Percentiles rank a stretch among this genome's conserved stretches.
These are phyloP conservation scores for Drosophila mercatorum DNA, from an alignment of 2,888 invertebrate genomes.

Conservation along the genomic window DNA sequence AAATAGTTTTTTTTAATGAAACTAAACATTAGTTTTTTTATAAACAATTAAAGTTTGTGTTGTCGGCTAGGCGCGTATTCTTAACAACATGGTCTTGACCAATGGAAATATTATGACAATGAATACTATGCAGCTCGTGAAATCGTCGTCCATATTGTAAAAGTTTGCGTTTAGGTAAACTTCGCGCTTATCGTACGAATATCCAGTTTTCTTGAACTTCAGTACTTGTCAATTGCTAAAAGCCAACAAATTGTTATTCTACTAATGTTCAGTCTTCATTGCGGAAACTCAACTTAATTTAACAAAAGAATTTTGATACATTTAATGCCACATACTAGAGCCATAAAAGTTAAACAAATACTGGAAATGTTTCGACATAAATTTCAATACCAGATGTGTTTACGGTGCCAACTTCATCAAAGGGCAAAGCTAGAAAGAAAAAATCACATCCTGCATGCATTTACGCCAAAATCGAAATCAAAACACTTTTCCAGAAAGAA, in stretches of 20 bases:
- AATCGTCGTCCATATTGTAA: background rate
- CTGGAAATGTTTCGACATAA: background rate
- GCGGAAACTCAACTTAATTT: background rate
- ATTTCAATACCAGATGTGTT: conserved; percentile 12
- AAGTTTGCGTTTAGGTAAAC: background rate
- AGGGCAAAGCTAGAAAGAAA: conserved; percentile 8
- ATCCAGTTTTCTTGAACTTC: background rate
- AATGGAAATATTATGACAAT: background rate
- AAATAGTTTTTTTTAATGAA: background rate
- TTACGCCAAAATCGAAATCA: conserved; percentile 31
- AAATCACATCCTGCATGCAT: conserved; percentile 35
- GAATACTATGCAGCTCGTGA: background rate
- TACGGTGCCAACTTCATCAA: conserved; percentile 35
- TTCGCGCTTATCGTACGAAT: background rate
- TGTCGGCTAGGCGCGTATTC: background rate
- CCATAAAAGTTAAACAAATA: background rate
- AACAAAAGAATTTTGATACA: conserved; percentile 3
- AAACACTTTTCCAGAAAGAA: conserved; percentile 25
- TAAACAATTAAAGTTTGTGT: background rate
- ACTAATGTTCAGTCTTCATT: background rate
- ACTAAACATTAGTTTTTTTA: background rate
- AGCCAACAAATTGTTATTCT: background rate
- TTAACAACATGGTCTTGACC: background rate
- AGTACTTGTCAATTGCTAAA: background rate
- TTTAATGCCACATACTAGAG: background rate